These are phyloP conservation scores for Drosophila sulfurigaster DNA, from an alignment of 1,140 invertebrate species.

Conservation along the genomic window DNA sequence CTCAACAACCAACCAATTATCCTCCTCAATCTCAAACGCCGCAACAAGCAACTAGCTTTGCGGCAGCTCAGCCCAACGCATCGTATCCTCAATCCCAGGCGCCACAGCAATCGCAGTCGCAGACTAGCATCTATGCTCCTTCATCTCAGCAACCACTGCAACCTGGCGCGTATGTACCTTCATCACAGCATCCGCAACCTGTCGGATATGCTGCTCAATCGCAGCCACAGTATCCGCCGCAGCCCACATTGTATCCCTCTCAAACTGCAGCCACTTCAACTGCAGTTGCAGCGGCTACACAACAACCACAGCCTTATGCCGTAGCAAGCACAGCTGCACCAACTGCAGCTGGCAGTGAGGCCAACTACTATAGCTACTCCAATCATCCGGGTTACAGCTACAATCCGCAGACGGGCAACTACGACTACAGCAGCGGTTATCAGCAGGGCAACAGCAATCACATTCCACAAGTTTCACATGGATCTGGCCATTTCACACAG, in stretches of 20 bases:
- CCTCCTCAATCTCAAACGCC: slow-evolving; percentile 22
- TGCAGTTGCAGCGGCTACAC: not conserved
- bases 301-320: not conserved
- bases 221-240: slow-evolving; percentile 1
- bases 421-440: slow-evolving; percentile 81
- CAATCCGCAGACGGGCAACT: slow-evolving; percentile 77
- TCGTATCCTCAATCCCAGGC: slow-evolving; percentile 12
- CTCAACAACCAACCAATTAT: slow-evolving; percentile 5
- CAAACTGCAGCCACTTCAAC: slow-evolving; percentile 6
- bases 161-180: not conserved
- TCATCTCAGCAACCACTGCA: slow-evolving; percentile 14
- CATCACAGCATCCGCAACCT: slow-evolving; percentile 3
- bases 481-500: slow-evolving; percentile 76
- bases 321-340: not conserved
- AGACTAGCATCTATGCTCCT: slow-evolving; percentile 1
- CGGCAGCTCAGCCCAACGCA: not conserved
- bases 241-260: slow-evolving; percentile 47
- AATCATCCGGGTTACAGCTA: slow-evolving; percentile 83
- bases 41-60: slow-evolving; percentile 17
- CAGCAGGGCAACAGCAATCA: slow-evolving; percentile 60
- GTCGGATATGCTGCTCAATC: not conserved
- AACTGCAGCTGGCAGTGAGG: not conserved
- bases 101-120: slow-evolving; percentile 13
- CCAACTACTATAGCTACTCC: slow-evolving; percentile 65
- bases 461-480: slow-evolving; percentile 41